Evolutionary conservation across 2,888 invertebrate species (phyloP).

Genomic region (Heterodera filipjevi): DNA sequence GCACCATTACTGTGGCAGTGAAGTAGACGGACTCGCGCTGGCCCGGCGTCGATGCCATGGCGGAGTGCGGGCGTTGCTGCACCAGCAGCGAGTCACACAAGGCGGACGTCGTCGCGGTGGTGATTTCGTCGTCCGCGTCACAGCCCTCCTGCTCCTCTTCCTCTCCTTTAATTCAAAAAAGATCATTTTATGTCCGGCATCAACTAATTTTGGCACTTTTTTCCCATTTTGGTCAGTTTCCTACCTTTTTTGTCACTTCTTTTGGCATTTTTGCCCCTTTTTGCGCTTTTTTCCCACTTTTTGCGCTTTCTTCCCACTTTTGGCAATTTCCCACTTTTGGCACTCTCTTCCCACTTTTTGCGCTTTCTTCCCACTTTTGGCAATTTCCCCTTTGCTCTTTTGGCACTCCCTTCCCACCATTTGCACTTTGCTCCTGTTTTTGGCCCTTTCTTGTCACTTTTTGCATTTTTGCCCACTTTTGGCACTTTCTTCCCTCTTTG

Average conservation of each 20-base stretch:
- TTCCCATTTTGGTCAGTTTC: too few relatives aligned
- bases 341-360: background rate
- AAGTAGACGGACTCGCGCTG: slow-evolving; percentile 28
- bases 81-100: slow-evolving; percentile 17
- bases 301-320: too few relatives aligned
- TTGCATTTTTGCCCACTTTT: too few relatives aligned
- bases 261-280: too few relatives aligned
- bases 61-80: slow-evolving; percentile 13
- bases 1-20: slow-evolving; percentile 12
- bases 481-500: background rate
- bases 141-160: slow-evolving; percentile 18
- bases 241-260: too few relatives aligned
- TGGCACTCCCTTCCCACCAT: background rate
- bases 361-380: background rate
- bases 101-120: slow-evolving; percentile 6
- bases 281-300: too few relatives aligned
- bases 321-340: too few relatives aligned
- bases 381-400: background rate
- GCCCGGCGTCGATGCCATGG: slow-evolving; percentile 9
- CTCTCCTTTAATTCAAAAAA: background rate
- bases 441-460: background rate
- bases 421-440: background rate
- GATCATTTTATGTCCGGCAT: background rate
- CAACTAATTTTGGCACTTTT: too few relatives aligned
- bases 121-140: slow-evolving; percentile 29